A percentile compares a stretch with the other conserved stretches of the same genome.
These are phyloP conservation scores for Drosophila kokeensis DNA, from an alignment of 2,888 invertebrate genomes.

Conservation along the genomic window DNA sequence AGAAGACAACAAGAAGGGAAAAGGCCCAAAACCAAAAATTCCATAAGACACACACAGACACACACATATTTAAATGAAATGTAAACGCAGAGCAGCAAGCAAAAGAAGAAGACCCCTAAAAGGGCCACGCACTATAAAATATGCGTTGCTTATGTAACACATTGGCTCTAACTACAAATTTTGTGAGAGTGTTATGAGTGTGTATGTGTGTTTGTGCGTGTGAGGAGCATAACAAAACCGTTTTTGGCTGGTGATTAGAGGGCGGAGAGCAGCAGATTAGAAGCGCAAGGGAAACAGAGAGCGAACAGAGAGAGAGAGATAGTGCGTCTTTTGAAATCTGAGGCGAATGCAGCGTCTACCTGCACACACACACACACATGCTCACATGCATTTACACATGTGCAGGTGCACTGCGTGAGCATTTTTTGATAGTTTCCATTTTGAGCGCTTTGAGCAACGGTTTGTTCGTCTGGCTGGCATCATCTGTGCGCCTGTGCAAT, in stretches of 20 bases:
- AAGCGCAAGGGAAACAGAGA: constrained; percentile 9
- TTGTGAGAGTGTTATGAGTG: constrained; percentile 21
- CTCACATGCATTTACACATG: constrained; percentile 4
- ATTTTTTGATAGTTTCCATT: constrained; percentile 35
- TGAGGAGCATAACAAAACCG: constrained; percentile 35
- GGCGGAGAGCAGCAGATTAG: constrained; percentile 17
- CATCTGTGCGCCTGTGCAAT: constrained; percentile 63
- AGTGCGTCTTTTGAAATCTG: constrained; percentile 1
- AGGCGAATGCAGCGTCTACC: constrained; percentile 14
- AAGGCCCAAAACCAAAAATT: constrained; percentile 46
- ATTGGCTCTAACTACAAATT: constrained; percentile 52
- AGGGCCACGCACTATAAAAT: constrained; percentile 60
- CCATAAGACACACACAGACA: constrained; percentile 17
- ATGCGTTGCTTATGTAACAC: constrained; percentile 44
- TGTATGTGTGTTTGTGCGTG: constrained; percentile 12
- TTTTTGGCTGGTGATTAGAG: constrained; percentile 24
- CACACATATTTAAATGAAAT: constrained; percentile 28
- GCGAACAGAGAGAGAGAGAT: constrained; percentile 17
- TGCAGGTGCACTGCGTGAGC: constrained; percentile 45
- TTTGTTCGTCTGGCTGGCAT: constrained; percentile 17
- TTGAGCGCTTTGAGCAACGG: constrained; percentile 25
- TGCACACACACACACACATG: not conserved
- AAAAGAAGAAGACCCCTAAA: constrained; percentile 37
- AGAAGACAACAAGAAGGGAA: constrained; percentile 16
- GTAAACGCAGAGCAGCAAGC: constrained; percentile 23